Evolutionary conservation across 2,113 vertebrate genomes (phyloP).

Genomic region (Oncorhynchus clarkii): DNA sequence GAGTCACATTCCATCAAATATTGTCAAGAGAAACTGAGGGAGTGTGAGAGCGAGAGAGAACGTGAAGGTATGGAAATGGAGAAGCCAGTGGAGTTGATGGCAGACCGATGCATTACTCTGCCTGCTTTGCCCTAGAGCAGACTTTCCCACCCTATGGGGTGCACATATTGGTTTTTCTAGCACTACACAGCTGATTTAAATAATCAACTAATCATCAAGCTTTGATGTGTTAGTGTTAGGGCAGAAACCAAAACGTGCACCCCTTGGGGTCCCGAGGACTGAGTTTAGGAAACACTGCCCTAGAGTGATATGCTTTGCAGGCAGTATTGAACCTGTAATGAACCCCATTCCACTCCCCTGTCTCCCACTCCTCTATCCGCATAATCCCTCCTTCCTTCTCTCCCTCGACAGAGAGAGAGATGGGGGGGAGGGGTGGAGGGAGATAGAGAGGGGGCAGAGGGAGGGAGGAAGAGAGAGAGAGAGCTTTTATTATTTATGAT

Average conservation of each 20-base stretch:
- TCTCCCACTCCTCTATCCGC: conserved; percentile 39
- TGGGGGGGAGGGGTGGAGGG: too few species aligned
- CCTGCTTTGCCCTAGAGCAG: too few species aligned
- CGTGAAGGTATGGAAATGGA: conserved; percentile 35
- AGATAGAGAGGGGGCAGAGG: neutral
- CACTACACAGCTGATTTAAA: too few species aligned
- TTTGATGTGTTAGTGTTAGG: too few species aligned
- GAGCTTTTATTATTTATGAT: too few species aligned
- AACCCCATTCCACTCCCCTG: conserved; percentile 37
- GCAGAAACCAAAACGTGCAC: too few species aligned
- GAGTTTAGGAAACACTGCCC: conserved; percentile 15
- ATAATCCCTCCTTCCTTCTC: conserved; percentile 7
- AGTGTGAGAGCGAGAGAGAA: neutral
- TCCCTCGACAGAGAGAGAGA: neutral
- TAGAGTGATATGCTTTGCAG: conserved; percentile 46
- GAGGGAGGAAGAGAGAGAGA: too few species aligned
- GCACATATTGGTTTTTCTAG: neutral
- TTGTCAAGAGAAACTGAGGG: too few species aligned
- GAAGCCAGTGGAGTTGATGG: conserved; percentile 49
- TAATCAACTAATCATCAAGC: too few species aligned
- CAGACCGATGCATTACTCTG: conserved; percentile 50
- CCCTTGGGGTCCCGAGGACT: too few species aligned
- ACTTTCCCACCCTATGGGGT: conserved; percentile 2
- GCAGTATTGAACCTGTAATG: conserved; percentile 56
- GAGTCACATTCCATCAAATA: too few species aligned